A percentile compares a stretch with the other conserved stretches of the same genome.
Conservation (phyloP, 2,797 vertebrate species). For the Bufotes viridis region DNA sequence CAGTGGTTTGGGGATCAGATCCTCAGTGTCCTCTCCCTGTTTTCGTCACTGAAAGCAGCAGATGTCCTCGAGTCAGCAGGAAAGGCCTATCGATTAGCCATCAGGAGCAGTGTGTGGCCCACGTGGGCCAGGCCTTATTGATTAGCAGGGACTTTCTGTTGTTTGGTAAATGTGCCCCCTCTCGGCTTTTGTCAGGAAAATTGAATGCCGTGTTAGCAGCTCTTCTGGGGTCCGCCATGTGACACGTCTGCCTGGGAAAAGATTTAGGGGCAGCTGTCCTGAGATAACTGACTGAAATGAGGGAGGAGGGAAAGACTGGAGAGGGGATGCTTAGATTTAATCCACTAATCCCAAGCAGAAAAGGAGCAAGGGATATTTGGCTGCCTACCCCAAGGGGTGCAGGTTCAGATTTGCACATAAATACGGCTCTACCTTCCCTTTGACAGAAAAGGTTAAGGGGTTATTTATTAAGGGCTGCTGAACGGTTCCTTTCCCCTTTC, state of each 20-base stretch:
- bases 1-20: constrained; percentile 54
- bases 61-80: constrained; percentile 85
- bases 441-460: constrained; percentile 82
- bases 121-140: constrained; percentile 78
- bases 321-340: constrained; percentile 76
- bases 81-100: constrained; percentile 84
- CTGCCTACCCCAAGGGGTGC: constrained; percentile 82
- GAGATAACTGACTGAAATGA: constrained; percentile 80
- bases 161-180: constrained; percentile 67
- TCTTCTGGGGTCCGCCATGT: constrained; percentile 72
- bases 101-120: constrained; percentile 73
- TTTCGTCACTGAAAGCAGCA: constrained; percentile 68
- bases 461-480: constrained; percentile 71
- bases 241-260: constrained; percentile 86
- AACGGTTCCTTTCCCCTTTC: constrained; percentile 66
- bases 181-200: constrained; percentile 80
- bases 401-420: constrained; percentile 88
- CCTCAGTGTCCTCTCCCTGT: constrained; percentile 53
- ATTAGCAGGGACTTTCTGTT: constrained; percentile 72
- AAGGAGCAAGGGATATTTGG: constrained; percentile 73
- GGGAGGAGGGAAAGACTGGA: constrained; percentile 38
- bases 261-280: constrained; percentile 85
- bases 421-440: constrained; percentile 85
- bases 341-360: constrained; percentile 87
- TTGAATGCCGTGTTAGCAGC: constrained; percentile 78